These are phyloP conservation scores for Zootermopsis nevadensis DNA, from an alignment of 2,888 invertebrate genomes.

Conservation along the genomic window DNA sequence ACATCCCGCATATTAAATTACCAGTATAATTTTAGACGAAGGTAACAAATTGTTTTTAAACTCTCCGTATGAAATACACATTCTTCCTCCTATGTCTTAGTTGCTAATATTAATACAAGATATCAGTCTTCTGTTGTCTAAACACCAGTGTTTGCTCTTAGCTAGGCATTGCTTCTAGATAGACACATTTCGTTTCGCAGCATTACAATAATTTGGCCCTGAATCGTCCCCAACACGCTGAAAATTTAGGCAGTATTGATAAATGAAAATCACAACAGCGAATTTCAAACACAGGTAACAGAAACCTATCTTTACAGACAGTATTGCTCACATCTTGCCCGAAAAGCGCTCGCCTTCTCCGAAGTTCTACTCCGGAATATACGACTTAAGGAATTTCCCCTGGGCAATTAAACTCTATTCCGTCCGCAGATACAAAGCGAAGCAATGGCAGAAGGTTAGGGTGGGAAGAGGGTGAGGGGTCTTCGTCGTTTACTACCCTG, in stretches of 20 bases:
- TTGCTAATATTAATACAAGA: no score
- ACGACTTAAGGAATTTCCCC: slow-evolving; percentile 32
- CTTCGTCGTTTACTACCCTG: background rate
- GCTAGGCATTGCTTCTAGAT: no score
- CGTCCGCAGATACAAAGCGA: slow-evolving; percentile 16
- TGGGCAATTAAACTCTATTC: slow-evolving; percentile 35
- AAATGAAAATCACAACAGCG: background rate
- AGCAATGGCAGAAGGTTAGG: background rate
- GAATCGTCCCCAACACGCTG: background rate
- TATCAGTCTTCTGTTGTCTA: no score
- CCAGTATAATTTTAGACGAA: no score
- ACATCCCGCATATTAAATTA: no score
- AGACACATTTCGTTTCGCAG: no score
- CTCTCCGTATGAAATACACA: no score
- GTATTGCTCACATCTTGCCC: background rate
- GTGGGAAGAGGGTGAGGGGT: background rate
- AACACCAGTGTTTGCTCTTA: no score
- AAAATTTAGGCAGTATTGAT: background rate
- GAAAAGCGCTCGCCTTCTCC: background rate
- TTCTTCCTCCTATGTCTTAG: no score
- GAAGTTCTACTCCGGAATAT: background rate
- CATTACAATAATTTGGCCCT: background rate
- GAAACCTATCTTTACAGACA: background rate
- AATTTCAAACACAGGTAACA: background rate
- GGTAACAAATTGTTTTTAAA: no score